phyloP scores from a whole-genome alignment of 2,113 vertebrate genomes.

The Ia io region DNA sequence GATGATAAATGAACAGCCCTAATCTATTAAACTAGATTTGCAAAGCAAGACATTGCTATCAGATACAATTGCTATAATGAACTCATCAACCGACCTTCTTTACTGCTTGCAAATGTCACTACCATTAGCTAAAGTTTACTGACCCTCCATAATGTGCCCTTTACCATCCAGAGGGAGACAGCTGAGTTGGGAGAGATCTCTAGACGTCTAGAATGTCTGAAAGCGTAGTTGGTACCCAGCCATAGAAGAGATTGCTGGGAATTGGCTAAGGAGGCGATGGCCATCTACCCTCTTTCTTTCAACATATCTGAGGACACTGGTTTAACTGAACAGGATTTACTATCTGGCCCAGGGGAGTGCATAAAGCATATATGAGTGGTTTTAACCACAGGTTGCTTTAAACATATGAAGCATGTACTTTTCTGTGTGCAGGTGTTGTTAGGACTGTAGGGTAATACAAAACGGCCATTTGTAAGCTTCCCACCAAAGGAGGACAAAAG shows the following conservation, averaged over 20 bases:
- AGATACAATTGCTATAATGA: neutral
- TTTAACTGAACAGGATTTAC: neutral
- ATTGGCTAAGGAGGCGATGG: neutral
- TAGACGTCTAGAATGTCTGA: neutral
- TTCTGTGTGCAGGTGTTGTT: neutral
- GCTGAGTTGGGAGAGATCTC: neutral
- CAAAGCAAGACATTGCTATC: neutral
- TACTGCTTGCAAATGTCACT: neutral
- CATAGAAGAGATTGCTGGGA: neutral
- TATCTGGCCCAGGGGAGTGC: neutral
- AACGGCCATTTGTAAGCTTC: no score
- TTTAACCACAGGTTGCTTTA: neutral
- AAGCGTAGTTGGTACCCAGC: neutral
- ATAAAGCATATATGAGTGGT: neutral
- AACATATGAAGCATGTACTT: neutral
- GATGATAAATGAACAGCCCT: neutral
- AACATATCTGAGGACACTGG: neutral
- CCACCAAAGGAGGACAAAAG: no score
- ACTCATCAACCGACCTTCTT: neutral
- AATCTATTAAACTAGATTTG: neutral
- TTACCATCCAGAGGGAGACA: neutral
- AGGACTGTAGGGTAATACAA: no score
- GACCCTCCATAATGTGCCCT: neutral
- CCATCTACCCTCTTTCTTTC: neutral
- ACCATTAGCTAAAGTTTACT: neutral